Conservation (phyloP, 2,888 invertebrate species). For the Onthophagus sagittarius region DNA sequence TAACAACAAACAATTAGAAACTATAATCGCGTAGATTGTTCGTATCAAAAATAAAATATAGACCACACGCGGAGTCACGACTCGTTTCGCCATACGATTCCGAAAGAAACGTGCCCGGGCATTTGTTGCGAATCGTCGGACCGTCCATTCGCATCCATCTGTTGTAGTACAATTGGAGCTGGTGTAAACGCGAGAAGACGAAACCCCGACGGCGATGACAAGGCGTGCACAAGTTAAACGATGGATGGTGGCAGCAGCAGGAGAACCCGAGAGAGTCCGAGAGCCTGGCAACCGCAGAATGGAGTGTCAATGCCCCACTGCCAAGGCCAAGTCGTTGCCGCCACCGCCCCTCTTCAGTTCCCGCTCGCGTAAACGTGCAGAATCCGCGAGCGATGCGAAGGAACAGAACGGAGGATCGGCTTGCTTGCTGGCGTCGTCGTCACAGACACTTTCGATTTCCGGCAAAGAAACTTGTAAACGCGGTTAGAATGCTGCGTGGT, state of each 20-base stretch:
- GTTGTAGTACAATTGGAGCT: conserved; percentile 10
- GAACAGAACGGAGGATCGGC: not conserved
- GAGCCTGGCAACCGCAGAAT: conserved; percentile 12
- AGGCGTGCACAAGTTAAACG: conserved; percentile 7
- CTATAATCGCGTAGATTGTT: not conserved
- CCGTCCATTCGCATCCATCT: not conserved
- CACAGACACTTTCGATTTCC: not conserved
- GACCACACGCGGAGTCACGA: not conserved
- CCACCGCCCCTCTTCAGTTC: conserved; percentile 17
- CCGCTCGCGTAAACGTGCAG: conserved; percentile 18
- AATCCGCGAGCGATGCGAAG: conserved; percentile 11
- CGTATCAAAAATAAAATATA: not conserved
- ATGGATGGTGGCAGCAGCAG: conserved; percentile 2
- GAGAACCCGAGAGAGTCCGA: conserved; percentile 11
- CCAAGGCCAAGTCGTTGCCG: conserved; percentile 32
- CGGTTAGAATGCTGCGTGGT: not conserved
- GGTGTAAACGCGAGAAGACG: not conserved
- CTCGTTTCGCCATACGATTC: not conserved
- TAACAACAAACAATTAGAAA: not conserved
- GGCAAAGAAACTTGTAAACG: not conserved
- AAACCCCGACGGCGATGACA: not conserved
- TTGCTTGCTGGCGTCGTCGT: not conserved
- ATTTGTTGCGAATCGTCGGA: not conserved
- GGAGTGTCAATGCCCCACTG: conserved; percentile 34
- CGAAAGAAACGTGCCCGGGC: not conserved